Percentiles rank a stretch among this genome's conserved stretches.
Conservation (phyloP, 2,113 vertebrate genomes). For the Pyxicephalus adspersus region DNA sequence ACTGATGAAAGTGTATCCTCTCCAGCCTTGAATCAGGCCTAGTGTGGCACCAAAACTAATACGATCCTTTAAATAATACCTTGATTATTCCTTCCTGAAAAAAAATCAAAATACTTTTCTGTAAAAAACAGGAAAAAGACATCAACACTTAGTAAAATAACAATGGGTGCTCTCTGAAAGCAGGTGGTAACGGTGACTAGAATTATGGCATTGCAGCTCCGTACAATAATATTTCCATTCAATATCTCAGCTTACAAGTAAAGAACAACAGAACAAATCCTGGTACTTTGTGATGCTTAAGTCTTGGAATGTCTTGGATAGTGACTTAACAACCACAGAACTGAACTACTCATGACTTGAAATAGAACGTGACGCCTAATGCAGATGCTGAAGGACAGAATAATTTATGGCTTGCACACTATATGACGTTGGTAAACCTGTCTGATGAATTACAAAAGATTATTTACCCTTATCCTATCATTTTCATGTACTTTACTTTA, state of each 20-base stretch:
- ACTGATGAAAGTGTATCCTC: too few relatives aligned
- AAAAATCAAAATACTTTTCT: too few relatives aligned
- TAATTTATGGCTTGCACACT: slow-evolving; percentile 33
- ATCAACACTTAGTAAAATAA: too few relatives aligned
- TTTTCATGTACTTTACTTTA: slow-evolving; percentile 9
- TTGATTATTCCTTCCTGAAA: too few relatives aligned
- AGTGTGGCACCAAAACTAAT: too few relatives aligned
- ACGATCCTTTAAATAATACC: too few relatives aligned
- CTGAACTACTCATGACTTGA: slow-evolving; percentile 11
- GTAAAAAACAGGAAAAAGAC: too few relatives aligned
- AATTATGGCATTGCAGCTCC: too few relatives aligned
- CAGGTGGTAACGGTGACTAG: too few relatives aligned
- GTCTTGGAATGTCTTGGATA: not conserved
- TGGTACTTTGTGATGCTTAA: not conserved
- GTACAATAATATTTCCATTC: too few relatives aligned
- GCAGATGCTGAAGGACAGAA: slow-evolving; percentile 20
- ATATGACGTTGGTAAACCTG: slow-evolving; percentile 20
- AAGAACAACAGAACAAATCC: not conserved
- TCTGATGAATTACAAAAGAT: slow-evolving; percentile 27
- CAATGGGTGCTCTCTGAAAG: too few relatives aligned
- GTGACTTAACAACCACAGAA: not conserved
- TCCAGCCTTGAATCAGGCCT: too few relatives aligned
- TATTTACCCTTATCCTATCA: slow-evolving; percentile 9
- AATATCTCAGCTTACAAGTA: not conserved
- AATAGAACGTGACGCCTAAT: slow-evolving; percentile 11